These are phyloP conservation scores for Myanophis thanlyinensis DNA, from an alignment of 2,113 vertebrate genomes.

Conservation along the genomic window DNA sequence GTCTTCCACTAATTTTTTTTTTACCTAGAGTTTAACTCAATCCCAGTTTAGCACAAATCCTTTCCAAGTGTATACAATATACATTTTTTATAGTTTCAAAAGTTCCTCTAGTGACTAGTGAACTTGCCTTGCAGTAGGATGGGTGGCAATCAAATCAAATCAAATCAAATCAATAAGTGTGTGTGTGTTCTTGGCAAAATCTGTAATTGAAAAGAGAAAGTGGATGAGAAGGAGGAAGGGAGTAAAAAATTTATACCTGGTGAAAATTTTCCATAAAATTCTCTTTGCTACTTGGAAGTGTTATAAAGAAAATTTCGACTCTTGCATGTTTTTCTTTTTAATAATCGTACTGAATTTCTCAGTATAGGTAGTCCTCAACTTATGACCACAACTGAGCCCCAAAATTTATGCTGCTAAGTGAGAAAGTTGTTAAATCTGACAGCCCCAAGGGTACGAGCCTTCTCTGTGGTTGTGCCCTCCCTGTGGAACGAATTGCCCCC, in stretches of 20 bases:
- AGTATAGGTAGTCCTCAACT: neutral
- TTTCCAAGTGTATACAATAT: neutral
- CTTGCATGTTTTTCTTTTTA: neutral
- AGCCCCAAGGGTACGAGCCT: no score
- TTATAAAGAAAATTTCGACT: neutral
- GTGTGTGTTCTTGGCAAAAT: neutral
- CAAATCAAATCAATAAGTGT: no score
- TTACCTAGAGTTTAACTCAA: neutral
- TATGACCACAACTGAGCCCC: no score
- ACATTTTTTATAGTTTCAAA: neutral
- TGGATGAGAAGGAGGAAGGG: neutral
- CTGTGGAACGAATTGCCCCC: no score
- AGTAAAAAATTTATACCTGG: neutral
- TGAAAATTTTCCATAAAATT: neutral
- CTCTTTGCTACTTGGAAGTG: neutral
- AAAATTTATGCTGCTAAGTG: no score
- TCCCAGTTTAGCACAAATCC: neutral
- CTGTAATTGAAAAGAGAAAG: neutral
- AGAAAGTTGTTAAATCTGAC: no score
- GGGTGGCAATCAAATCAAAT: neutral
- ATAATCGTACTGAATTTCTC: neutral
- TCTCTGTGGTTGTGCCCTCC: no score
- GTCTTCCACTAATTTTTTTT: neutral
- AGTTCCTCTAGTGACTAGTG: neutral
- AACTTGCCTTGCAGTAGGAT: neutral